These are phyloP conservation scores for Scytalopus superciliaris DNA, from an alignment of 2,113 vertebrate genomes.

Conservation along the genomic window DNA sequence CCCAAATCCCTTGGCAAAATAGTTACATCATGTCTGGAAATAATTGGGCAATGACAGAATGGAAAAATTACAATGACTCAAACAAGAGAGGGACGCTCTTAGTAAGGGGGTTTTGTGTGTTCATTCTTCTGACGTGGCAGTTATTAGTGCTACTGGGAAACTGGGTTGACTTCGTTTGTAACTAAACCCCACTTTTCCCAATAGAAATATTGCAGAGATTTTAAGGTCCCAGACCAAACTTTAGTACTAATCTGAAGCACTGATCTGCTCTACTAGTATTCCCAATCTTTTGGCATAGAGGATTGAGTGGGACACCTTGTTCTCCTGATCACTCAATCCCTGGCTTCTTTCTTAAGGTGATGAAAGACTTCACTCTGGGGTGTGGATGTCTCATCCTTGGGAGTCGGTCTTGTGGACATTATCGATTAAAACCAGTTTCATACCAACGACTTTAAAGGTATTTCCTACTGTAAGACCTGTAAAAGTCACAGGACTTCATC, in stretches of 20 bases:
- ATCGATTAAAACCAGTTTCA: background rate
- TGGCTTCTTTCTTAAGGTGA: background rate
- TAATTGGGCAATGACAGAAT: constrained; percentile 61
- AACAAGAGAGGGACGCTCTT: background rate
- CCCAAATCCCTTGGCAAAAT: constrained; percentile 57
- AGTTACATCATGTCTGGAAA: constrained; percentile 62
- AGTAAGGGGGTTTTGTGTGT: background rate
- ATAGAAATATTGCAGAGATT: background rate
- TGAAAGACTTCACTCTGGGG: background rate
- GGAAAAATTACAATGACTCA: constrained; percentile 47
- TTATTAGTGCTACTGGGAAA: background rate
- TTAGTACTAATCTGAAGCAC: background rate
- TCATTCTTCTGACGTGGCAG: background rate
- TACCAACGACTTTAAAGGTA: background rate
- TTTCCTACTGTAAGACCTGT: background rate
- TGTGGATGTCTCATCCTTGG: background rate
- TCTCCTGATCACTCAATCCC: background rate
- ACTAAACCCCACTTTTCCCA: background rate
- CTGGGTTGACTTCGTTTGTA: background rate
- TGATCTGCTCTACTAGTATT: background rate
- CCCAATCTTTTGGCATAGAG: background rate
- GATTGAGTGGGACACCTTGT: background rate
- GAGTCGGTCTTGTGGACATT: background rate
- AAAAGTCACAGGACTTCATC: background rate
- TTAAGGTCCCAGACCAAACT: background rate